Evolutionary conservation across 2,888 invertebrate genomes (phyloP), one percentile per base, ranked within the genome.

Genomic region (Callosobruchus maculatus): DNA sequence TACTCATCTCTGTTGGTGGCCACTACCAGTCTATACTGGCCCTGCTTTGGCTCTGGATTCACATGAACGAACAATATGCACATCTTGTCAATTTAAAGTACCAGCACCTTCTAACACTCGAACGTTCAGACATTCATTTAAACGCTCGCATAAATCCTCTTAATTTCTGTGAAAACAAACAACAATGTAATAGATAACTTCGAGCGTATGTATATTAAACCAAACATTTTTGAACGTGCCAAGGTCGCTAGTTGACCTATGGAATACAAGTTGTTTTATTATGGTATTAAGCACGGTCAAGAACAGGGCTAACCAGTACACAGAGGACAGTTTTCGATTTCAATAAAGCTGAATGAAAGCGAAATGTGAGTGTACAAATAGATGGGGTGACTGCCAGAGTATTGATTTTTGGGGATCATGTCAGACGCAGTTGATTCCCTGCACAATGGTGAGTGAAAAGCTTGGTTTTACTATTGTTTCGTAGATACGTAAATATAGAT

Each of bases 1-100:
- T 87, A 90, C 85, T 96, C 96, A 88, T 97, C 96, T 78, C 96
- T 90, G 85, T 96, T 96, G 22, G 94, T 91, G 1, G 92, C 93
- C 69, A 96, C 81, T 76, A 96, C 91, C 20, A 96, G 85, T 80
- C 92, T 91, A 83, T 92, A 95, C 68, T 90, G 90, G 74, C 90
- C 89, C 20, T 89, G 84, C 13, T 85, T 82, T 71, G 91, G 90
- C 77, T 88, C 83, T 73, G 89, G 88, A 81, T 93, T 92, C 7
- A 91, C 90, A 83, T 92, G 92, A 77, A 93, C 87, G 83, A 96
- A 95, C 79, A 95, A 87, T 77, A 96, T 94, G 83, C 96, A 96
- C 96, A 96, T 96, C 70, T 80, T 68, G 49, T 13, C 1, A 49
- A 26, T 7, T 26, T 77, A 72, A 26, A 13, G 49, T 49, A 49